These are phyloP conservation scores for Platycheirus rosarum DNA, from an alignment of 2,888 invertebrate genomes.

Conservation along the genomic window DNA sequence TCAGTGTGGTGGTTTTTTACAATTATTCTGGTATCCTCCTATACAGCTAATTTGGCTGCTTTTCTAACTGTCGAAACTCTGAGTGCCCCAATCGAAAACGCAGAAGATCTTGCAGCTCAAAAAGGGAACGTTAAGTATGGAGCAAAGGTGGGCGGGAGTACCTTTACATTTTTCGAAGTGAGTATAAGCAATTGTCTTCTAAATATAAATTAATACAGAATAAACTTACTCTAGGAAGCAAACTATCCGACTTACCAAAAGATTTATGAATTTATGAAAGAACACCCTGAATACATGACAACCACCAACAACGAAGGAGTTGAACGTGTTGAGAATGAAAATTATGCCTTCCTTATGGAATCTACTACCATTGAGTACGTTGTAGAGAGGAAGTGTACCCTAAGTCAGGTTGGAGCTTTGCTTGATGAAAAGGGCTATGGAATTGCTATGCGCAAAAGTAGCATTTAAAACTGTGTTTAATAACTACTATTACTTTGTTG, in stretches of 20 bases:
- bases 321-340: slow-evolving; percentile 82
- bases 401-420: slow-evolving; percentile 85
- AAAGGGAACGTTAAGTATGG: slow-evolving; percentile 94
- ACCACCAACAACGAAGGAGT: slow-evolving; percentile 85
- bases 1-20: slow-evolving; percentile 96
- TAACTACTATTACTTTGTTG: background rate
- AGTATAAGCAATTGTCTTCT: background rate
- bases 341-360: slow-evolving; percentile 92
- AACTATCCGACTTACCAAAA: slow-evolving; percentile 89
- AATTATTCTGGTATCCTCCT: slow-evolving; percentile 89
- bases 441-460: slow-evolving; percentile 88
- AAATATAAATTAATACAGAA: too few species aligned
- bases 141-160: slow-evolving; percentile 92
- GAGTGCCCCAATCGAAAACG: slow-evolving; percentile 88
- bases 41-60: slow-evolving; percentile 95
- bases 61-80: slow-evolving; percentile 92
- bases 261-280: slow-evolving; percentile 91
- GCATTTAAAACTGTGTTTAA: background rate
- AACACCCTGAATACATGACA: slow-evolving; percentile 85
- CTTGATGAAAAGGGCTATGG: slow-evolving; percentile 90
- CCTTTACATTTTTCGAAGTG: slow-evolving; percentile 94
- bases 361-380: slow-evolving; percentile 90
- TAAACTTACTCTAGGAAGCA: slow-evolving; percentile 84
- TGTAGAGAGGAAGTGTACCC: slow-evolving; percentile 86
- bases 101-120: slow-evolving; percentile 90